phyloP scores from a whole-genome alignment of 1,140 invertebrate genomes.

The Pseudomyrmex concolor region DNA sequence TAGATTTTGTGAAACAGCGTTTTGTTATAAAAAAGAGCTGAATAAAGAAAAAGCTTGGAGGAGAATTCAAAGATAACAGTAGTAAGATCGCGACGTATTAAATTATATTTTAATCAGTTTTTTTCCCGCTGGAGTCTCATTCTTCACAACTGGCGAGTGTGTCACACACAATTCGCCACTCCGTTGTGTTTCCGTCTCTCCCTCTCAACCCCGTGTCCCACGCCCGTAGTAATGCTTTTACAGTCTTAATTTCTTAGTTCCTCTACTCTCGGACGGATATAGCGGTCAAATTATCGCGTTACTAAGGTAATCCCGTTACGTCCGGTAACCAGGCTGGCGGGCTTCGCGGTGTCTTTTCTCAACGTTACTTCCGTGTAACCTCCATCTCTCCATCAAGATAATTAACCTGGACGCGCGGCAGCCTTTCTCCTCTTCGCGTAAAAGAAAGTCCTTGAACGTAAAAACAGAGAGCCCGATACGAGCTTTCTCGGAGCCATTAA shows the following conservation, averaged over 20 bases:
- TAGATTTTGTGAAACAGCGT: no score
- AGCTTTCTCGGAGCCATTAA: conserved; percentile 40
- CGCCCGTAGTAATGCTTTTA: conserved; percentile 73
- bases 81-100: conserved; percentile 63
- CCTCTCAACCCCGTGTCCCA: conserved; percentile 41
- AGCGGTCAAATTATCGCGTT: conserved; percentile 68
- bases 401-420: conserved; percentile 55
- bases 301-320: conserved; percentile 70
- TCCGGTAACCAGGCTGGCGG: conserved; percentile 55
- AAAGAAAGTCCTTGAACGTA: conserved; percentile 19
- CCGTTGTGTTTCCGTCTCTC: background rate
- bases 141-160: conserved; percentile 38
- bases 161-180: conserved; percentile 54
- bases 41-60: conserved; percentile 28
- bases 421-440: conserved; percentile 31
- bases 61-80: conserved; percentile 54
- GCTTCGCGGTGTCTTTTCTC: conserved; percentile 61
- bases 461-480: conserved; percentile 57
- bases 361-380: conserved; percentile 65
- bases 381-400: conserved; percentile 52
- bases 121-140: conserved; percentile 34
- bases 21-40: conserved; percentile 26
- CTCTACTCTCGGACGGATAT: conserved; percentile 71
- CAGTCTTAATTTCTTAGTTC: conserved; percentile 77
- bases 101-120: conserved; percentile 76